Conservation (phyloP, 2,888 invertebrate genomes). For the Cryptocephalus primarius region DNA sequence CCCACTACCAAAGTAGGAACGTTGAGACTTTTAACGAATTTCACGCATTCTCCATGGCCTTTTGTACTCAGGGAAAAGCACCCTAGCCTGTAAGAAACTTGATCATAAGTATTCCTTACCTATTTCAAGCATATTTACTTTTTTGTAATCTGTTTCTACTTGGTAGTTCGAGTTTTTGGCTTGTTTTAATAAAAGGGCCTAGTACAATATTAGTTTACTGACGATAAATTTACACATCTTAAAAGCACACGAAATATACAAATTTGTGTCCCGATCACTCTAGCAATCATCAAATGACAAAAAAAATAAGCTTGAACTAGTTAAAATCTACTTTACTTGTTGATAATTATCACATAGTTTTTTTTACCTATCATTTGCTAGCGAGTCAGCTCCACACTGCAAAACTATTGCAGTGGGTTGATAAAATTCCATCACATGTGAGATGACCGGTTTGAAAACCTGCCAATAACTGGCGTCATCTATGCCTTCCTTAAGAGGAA, state of each 20-base stretch:
- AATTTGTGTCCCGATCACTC: too few species aligned
- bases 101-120: background rate
- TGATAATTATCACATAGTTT: too few species aligned
- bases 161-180: too few species aligned
- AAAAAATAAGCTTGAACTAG: too few species aligned
- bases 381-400: slow-evolving; percentile 96
- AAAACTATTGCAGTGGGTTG: slow-evolving; percentile 93
- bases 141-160: too few species aligned
- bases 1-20: slow-evolving; percentile 65
- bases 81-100: slow-evolving; percentile 51
- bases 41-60: slow-evolving; percentile 96
- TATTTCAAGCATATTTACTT: background rate
- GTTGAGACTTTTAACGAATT: slow-evolving; percentile 85
- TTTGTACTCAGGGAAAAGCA: slow-evolving; percentile 92
- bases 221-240: background rate
- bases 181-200: too few species aligned
- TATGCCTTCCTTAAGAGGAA: slow-evolving; percentile 95
- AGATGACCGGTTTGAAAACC: slow-evolving; percentile 88
- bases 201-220: background rate
- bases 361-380: slow-evolving; percentile 70
- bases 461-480: slow-evolving; percentile 88
- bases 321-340: too few species aligned
- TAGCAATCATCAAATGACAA: too few species aligned
- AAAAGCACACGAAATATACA: background rate
- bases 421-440: slow-evolving; percentile 91